Evolutionary conservation across 1,140 invertebrate species (phyloP).

Genomic region (Diachasmimorpha longicaudata): DNA sequence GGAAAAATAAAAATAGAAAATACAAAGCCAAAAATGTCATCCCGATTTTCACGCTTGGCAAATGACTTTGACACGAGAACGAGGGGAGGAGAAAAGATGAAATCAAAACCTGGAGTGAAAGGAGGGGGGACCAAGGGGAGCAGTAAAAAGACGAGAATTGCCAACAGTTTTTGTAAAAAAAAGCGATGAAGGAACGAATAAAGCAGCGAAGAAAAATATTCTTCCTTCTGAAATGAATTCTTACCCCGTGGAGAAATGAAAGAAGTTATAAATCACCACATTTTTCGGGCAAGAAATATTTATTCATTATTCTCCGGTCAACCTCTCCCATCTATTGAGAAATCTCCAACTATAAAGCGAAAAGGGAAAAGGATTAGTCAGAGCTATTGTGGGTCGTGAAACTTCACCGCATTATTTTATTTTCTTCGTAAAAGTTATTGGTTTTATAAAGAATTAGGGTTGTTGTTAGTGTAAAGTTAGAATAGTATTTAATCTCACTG

Average conservation of each 20-base stretch:
- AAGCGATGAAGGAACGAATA: neutral
- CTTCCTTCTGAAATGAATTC: neutral
- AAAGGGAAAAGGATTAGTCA: neutral
- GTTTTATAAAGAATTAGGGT: too few relatives aligned
- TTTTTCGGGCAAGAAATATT: neutral
- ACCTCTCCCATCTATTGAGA: neutral
- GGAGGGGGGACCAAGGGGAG: neutral
- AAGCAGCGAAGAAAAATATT: neutral
- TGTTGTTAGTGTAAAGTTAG: too few relatives aligned
- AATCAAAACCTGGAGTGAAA: neutral
- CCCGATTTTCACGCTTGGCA: neutral
- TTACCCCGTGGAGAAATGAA: neutral
- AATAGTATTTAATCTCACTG: too few relatives aligned
- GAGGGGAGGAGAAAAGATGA: neutral
- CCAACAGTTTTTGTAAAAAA: neutral
- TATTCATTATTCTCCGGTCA: neutral
- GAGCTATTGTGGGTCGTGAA: neutral
- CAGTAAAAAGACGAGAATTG: neutral
- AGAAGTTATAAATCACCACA: neutral
- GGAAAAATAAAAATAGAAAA: neutral
- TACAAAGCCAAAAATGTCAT: neutral
- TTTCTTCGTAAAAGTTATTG: too few relatives aligned
- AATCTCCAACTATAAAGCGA: neutral
- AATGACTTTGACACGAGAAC: neutral
- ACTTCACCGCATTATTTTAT: neutral